These are phyloP conservation scores for Axis porcinus DNA, from an alignment of 2,113 vertebrate species.

Conservation along the genomic window DNA sequence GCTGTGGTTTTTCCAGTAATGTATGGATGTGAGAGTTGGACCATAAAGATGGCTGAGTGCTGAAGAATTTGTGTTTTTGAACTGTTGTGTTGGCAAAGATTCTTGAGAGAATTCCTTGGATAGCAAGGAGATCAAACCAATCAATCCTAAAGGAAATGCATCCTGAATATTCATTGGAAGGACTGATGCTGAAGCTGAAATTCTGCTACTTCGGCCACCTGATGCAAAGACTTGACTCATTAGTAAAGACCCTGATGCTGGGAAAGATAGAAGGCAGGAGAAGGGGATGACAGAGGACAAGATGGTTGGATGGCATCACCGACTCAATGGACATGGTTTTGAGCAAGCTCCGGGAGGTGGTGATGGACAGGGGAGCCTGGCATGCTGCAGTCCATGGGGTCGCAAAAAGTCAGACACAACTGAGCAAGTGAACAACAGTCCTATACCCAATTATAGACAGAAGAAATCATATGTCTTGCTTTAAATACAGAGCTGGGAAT, in stretches of 20 bases:
- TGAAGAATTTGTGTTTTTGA: not conserved
- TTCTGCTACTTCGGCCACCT: not conserved
- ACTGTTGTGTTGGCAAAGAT: not conserved
- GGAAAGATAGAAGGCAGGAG: not conserved
- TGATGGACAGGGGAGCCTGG: not conserved
- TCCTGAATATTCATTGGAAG: not conserved
- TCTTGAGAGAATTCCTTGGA: not conserved
- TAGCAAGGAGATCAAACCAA: not conserved
- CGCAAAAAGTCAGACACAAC: not conserved
- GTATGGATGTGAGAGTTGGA: not conserved
- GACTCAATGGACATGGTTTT: not conserved
- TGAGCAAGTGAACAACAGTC: not conserved
- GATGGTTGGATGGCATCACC: not conserved
- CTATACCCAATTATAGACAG: not conserved
- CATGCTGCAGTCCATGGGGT: fast-evolving
- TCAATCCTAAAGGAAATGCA: not conserved
- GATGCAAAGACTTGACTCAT: not conserved
- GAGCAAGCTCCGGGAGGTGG: not conserved
- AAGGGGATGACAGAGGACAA: not conserved
- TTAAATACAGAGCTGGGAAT: not conserved
- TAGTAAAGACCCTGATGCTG: not conserved
- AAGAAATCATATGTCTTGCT: not conserved
- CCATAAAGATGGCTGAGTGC: not conserved
- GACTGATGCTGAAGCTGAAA: not conserved
- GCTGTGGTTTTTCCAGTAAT: not conserved